A percentile compares a stretch with the other conserved stretches of the same genome.
These are phyloP conservation scores for Myanophis thanlyinensis DNA, from an alignment of 2,113 vertebrate species.

Conservation along the genomic window DNA sequence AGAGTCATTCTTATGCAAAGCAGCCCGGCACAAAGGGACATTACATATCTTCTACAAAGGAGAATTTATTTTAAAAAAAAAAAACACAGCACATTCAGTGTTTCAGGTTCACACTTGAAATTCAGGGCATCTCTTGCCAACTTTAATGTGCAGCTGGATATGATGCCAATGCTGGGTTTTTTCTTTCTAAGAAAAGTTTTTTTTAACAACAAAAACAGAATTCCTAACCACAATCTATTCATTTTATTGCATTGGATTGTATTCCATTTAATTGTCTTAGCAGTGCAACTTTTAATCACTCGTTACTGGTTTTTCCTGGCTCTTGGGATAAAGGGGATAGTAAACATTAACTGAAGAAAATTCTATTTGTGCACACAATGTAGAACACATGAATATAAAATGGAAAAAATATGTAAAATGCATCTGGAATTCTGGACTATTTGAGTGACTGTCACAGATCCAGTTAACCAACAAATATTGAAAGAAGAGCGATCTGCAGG, in stretches of 20 bases:
- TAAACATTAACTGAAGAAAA: slow-evolving; percentile 32
- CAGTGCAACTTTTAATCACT: slow-evolving; percentile 51
- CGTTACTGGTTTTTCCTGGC: slow-evolving; percentile 39
- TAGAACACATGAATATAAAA: slow-evolving; percentile 3
- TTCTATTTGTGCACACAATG: slow-evolving; percentile 25
- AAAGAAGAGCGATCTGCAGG: not conserved
- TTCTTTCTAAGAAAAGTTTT: not conserved
- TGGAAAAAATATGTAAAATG: not conserved
- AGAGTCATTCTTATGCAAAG: slow-evolving; percentile 87
- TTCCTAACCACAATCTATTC: slow-evolving; percentile 57
- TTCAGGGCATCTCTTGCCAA: slow-evolving; percentile 65
- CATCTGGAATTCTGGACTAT: not conserved
- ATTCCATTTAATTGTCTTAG: slow-evolving; percentile 36
- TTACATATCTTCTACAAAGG: slow-evolving; percentile 79
- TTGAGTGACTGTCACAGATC: not conserved
- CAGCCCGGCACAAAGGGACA: slow-evolving; percentile 74
- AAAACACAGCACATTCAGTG: slow-evolving; percentile 66
- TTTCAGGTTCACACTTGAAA: slow-evolving; percentile 67
- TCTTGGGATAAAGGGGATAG: slow-evolving; percentile 39
- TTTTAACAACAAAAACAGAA: not conserved
- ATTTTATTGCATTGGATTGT: slow-evolving; percentile 50
- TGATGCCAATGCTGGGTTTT: slow-evolving; percentile 40
- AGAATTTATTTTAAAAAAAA: slow-evolving; percentile 73
- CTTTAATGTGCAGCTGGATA: slow-evolving; percentile 64
- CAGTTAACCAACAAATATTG: not conserved